Conservation (phyloP, 2,797 vertebrate genomes). For the Xerus rutilus region DNA sequence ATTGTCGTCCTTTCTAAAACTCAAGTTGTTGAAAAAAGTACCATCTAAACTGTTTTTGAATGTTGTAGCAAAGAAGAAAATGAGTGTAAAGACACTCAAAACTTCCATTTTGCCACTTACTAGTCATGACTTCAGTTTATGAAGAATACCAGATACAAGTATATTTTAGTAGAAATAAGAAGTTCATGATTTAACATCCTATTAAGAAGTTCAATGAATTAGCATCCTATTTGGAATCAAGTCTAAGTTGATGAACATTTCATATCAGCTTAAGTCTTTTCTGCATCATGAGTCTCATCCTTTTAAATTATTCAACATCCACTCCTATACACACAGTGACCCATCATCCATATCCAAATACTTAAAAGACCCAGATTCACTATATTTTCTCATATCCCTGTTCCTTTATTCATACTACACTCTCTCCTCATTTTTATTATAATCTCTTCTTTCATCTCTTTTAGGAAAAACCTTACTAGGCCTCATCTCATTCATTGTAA, state of each 20-base stretch:
- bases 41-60: neutral
- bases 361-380: neutral
- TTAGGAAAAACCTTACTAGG: neutral
- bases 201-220: neutral
- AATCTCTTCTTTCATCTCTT: conserved; percentile 31
- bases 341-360: neutral
- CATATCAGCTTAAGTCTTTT: neutral
- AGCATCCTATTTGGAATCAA: neutral
- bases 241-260: neutral
- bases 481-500: conserved; percentile 6
- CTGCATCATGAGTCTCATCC: neutral
- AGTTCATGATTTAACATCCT: neutral
- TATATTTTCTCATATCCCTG: neutral
- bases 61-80: neutral
- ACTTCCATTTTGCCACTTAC: neutral
- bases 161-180: conserved; percentile 18
- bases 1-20: neutral
- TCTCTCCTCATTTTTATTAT: neutral
- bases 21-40: neutral
- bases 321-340: neutral
- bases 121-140: neutral
- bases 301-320: neutral
- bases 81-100: neutral
- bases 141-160: neutral
- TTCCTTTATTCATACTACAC: neutral